Conservation (phyloP, 1,140 invertebrate genomes). For the Zaprionus africanus region DNA sequence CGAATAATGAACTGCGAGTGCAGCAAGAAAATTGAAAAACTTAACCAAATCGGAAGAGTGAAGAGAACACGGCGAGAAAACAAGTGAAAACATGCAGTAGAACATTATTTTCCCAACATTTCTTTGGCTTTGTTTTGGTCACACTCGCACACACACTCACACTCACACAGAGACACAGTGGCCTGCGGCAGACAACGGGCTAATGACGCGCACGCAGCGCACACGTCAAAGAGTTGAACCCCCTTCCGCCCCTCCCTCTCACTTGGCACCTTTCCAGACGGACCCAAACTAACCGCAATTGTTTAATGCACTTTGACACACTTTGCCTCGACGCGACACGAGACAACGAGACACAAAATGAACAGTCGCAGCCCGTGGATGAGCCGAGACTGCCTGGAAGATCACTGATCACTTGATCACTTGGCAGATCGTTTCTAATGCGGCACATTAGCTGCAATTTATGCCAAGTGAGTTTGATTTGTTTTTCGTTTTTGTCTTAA, state of each 20-base stretch:
- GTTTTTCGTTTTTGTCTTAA: constrained; percentile 23
- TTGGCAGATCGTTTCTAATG: background rate
- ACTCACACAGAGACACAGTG: constrained; percentile 2
- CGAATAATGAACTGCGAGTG: constrained; percentile 48
- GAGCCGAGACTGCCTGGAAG: background rate
- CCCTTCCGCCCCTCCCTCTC: background rate
- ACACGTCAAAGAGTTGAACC: constrained; percentile 22
- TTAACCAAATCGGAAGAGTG: background rate
- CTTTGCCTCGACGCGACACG: constrained; percentile 52
- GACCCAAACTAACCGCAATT: constrained; percentile 65
- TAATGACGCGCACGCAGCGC: constrained; percentile 40
- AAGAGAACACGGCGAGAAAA: constrained; percentile 13
- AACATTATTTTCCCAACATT: constrained; percentile 55
- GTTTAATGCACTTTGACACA: constrained; percentile 79
- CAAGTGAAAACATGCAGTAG: constrained; percentile 9
- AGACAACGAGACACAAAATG: constrained; percentile 28
- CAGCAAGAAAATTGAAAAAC: background rate
- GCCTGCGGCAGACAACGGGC: background rate
- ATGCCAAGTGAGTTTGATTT: constrained; percentile 34
- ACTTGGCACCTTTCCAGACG: constrained; percentile 32
- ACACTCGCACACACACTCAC: constrained; percentile 10
- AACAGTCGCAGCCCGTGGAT: constrained; percentile 5
- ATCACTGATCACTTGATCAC: constrained; percentile 2
- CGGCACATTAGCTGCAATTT: constrained; percentile 29
- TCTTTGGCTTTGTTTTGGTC: constrained; percentile 78